phyloP scores from a whole-genome alignment of 2,888 invertebrate genomes.

The Patella depressa region DNA sequence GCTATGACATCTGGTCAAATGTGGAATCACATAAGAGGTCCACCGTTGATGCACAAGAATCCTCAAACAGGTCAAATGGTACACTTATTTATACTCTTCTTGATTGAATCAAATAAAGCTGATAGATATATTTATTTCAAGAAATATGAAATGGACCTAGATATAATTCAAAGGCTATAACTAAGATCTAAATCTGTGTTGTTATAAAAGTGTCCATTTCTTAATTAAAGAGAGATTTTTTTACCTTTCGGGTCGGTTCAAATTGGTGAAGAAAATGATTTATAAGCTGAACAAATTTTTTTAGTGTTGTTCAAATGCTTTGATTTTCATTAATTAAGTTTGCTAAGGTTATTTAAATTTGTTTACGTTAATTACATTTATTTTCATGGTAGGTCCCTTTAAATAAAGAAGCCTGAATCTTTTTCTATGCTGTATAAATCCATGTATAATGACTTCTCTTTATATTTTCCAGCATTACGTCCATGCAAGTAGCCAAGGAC shows the following conservation, averaged over 20 bases:
- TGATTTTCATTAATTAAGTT: too few relatives aligned
- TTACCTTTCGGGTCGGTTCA: too few relatives aligned
- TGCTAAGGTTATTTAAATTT: background rate
- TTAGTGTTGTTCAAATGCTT: too few relatives aligned
- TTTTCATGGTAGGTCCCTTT: background rate
- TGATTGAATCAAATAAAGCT: too few relatives aligned
- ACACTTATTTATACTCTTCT: too few relatives aligned
- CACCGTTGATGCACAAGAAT: constrained; percentile 93
- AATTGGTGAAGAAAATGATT: too few relatives aligned
- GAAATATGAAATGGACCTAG: too few relatives aligned
- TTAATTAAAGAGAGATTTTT: too few relatives aligned
- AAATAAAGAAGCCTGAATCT: background rate
- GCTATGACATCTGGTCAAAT: constrained; percentile 99
- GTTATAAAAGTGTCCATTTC: too few relatives aligned
- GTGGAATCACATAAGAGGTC: constrained; percentile 99
- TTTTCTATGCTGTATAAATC: background rate
- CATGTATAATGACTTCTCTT: constrained; percentile 8
- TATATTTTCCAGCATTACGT: constrained; percentile 80
- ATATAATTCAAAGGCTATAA: too few relatives aligned
- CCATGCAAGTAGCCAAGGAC: constrained; percentile 95
- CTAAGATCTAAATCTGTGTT: too few relatives aligned
- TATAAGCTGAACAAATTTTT: too few relatives aligned
- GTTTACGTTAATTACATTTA: background rate
- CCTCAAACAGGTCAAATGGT: constrained; percentile 88
- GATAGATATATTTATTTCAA: background rate